Evolutionary conservation across 2,113 vertebrate species (phyloP), one percentile per base, ranked within the genome.

Genomic region (Nannospalax galili): DNA sequence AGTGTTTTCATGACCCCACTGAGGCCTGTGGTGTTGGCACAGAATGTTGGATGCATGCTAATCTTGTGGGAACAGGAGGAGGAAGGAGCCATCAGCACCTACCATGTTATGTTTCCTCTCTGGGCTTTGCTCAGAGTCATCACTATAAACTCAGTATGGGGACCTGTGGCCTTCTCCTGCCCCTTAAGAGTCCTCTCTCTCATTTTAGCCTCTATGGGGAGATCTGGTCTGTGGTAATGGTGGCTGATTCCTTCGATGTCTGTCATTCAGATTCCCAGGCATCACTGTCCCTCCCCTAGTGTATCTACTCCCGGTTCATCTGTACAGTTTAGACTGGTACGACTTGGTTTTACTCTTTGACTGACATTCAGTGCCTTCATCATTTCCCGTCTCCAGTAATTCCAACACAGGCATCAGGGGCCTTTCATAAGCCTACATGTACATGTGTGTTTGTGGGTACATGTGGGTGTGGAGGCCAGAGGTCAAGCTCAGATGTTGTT

Each of bases 11-110:
- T 35, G 56, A 32, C 52, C 60, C 9, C 56, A 2, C 0, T 7
- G 30, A 67, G 74, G 35, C 79, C 32, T 45, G 12, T 2, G 5
- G 26, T 65, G 4, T 7, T 7, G 20, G 62, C 67, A 62, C 32
- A 7, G 1, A 19, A 84, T 32, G 40, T 32, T 35, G 22, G 48
- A 7, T 3, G 9, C 12, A 11, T 22, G 48, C 4, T 75, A 9
- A 1, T 8, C 37, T 3, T 10, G 0, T 15, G 48, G 37, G 16
- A 14, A 30, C 3, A 1, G 6, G 75, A 32, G 12, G 8, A 45
- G n/a, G 42, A 42, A 16, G 6, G 8, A 42, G 67, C 30, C 19
- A 45, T 14, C 35, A 0, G 0, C 2, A 19, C 42, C 52, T 24
- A 12, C 0, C 5, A 58, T 17, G 26, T 45, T 19, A 60, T 1